These are phyloP conservation scores for Antheraea mylitta DNA, from an alignment of 1,140 invertebrate genomes.

Conservation along the genomic window DNA sequence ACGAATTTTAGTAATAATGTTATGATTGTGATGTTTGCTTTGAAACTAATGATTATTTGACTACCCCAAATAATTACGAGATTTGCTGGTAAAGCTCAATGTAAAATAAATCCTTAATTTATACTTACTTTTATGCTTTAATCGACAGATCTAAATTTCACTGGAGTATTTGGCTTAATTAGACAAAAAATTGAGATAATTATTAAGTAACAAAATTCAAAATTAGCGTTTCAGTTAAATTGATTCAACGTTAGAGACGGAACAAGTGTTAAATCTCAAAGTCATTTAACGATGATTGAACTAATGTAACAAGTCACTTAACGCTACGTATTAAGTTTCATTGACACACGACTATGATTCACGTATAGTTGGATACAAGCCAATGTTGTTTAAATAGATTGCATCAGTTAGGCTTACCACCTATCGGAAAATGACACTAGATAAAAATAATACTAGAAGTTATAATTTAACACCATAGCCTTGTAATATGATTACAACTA, in stretches of 20 bases:
- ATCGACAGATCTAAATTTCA: too few relatives aligned
- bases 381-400: slow-evolving; percentile 7
- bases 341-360: slow-evolving; percentile 14
- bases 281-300: not conserved
- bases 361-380: slow-evolving; percentile 1
- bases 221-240: not conserved
- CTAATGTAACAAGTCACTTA: slow-evolving; percentile 18
- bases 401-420: not conserved
- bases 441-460: not conserved
- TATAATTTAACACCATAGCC: not conserved
- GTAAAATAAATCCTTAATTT: too few relatives aligned
- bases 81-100: too few relatives aligned
- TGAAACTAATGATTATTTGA: too few relatives aligned
- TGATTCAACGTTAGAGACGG: not conserved
- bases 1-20: too few relatives aligned
- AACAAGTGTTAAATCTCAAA: slow-evolving; percentile 9
- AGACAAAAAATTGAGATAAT: too few relatives aligned
- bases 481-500: too few relatives aligned
- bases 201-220: too few relatives aligned
- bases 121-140: too few relatives aligned
- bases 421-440: not conserved
- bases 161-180: too few relatives aligned
- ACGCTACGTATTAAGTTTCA: slow-evolving; percentile 12
- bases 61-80: too few relatives aligned
- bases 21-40: too few relatives aligned